These are phyloP conservation scores for Archilochus colubris DNA, from an alignment of 2,113 vertebrate species.

Conservation along the genomic window DNA sequence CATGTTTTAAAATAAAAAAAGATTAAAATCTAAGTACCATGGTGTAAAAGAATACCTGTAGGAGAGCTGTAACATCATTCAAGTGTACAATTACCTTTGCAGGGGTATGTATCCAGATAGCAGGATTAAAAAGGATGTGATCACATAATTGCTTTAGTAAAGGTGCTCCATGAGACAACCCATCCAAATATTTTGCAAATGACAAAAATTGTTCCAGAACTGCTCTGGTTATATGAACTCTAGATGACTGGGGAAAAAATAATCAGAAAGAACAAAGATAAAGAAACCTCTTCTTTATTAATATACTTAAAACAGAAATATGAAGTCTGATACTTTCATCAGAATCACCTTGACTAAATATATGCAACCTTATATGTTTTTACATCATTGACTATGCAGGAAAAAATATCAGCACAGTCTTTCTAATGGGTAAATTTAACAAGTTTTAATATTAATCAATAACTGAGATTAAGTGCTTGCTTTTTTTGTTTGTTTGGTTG, in stretches of 20 bases:
- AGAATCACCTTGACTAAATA: background rate
- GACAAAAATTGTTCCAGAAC: slow-evolving; percentile 98
- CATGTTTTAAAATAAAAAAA: background rate
- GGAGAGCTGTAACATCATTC: background rate
- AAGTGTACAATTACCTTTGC: slow-evolving; percentile 85
- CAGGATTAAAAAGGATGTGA: slow-evolving; percentile 97
- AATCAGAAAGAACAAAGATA: background rate
- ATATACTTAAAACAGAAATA: background rate
- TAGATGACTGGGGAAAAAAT: slow-evolving; percentile 84
- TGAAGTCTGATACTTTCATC: background rate
- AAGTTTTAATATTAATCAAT: background rate
- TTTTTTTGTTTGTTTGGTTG: background rate
- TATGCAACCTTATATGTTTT: background rate
- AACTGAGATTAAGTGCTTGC: background rate
- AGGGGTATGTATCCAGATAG: slow-evolving; percentile 99
- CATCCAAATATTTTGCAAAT: slow-evolving; percentile 98
- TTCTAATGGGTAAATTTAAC: background rate
- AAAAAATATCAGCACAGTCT: background rate
- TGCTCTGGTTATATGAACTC: slow-evolving; percentile 95
- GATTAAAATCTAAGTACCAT: background rate
- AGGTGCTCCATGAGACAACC: slow-evolving; percentile 94
- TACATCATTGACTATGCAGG: background rate
- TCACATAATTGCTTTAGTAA: slow-evolving; percentile 98
- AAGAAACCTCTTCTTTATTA: background rate
- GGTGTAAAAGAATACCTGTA: background rate